These are phyloP conservation scores for Entomobrya multifasciata DNA, from an alignment of 2,888 invertebrate genomes.

Conservation along the genomic window DNA sequence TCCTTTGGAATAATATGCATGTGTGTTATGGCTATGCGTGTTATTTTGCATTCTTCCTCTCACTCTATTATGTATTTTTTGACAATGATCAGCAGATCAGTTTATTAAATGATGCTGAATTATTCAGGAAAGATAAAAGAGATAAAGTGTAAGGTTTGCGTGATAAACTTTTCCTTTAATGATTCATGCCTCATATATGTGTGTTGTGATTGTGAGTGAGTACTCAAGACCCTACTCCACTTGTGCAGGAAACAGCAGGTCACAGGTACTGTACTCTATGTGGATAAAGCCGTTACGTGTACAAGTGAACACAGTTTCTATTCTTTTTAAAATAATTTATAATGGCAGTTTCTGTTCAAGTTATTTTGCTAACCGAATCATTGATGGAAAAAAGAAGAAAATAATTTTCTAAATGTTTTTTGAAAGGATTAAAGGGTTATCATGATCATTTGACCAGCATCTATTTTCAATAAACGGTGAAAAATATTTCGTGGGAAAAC, in stretches of 20 bases:
- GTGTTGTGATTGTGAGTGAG: background rate
- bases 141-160: conserved; percentile 11
- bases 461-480: background rate
- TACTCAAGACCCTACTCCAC: conserved; percentile 4
- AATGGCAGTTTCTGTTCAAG: too few species aligned
- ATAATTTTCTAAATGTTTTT: too few species aligned
- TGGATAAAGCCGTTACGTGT: background rate
- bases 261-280: too few species aligned
- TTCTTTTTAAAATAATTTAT: too few species aligned
- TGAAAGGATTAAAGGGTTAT: background rate
- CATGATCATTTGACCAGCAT: background rate
- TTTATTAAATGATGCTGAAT: conserved; percentile 15
- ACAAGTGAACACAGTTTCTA: background rate
- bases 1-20: background rate
- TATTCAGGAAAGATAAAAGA: background rate
- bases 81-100: background rate
- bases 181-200: background rate
- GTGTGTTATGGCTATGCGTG: background rate
- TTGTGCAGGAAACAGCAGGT: conserved; percentile 39
- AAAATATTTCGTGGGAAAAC: conserved; percentile 26
- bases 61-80: background rate
- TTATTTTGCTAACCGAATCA: too few species aligned
- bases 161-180: background rate
- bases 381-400: too few species aligned
- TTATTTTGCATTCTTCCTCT: background rate